Evolutionary conservation across 2,888 invertebrate genomes (phyloP).

Genomic region (Drosophila niveifrons): DNA sequence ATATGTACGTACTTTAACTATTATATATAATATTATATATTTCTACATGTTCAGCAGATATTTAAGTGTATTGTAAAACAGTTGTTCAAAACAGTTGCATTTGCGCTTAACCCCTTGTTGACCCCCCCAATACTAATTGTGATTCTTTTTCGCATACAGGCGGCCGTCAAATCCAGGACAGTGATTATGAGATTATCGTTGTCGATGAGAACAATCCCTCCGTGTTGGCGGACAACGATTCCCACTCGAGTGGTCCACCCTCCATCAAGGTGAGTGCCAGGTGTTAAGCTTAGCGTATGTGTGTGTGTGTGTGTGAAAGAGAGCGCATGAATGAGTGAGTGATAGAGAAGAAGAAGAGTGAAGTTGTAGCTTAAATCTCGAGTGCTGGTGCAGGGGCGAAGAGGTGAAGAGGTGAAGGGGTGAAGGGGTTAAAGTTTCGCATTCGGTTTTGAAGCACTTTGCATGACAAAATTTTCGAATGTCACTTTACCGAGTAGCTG

Average conservation of each 20-base stretch:
- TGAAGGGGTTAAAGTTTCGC: constrained; percentile 10
- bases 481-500: constrained; percentile 45
- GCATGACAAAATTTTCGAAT: constrained; percentile 40
- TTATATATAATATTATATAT: neutral
- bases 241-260: constrained; percentile 90
- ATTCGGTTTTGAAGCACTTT: constrained; percentile 34
- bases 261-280: constrained; percentile 91
- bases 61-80: constrained; percentile 12
- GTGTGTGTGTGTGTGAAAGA: neutral
- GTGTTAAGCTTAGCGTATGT: neutral
- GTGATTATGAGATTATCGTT: constrained; percentile 95
- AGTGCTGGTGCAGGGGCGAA: neutral
- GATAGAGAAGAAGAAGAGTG: neutral
- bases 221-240: constrained; percentile 92
- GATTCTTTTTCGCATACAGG: constrained; percentile 66
- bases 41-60: constrained; percentile 15
- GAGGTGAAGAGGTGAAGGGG: neutral
- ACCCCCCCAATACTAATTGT: neutral
- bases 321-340: neutral
- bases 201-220: constrained; percentile 95
- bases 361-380: constrained; percentile 3
- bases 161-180: constrained; percentile 88
- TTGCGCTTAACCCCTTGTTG: neutral
- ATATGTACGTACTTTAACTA: constrained; percentile 5
- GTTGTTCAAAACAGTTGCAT: constrained; percentile 1